Base-by-base conservation (phyloP, 1,140 invertebrate genomes). In the Acromyrmex echinatior region DNA sequence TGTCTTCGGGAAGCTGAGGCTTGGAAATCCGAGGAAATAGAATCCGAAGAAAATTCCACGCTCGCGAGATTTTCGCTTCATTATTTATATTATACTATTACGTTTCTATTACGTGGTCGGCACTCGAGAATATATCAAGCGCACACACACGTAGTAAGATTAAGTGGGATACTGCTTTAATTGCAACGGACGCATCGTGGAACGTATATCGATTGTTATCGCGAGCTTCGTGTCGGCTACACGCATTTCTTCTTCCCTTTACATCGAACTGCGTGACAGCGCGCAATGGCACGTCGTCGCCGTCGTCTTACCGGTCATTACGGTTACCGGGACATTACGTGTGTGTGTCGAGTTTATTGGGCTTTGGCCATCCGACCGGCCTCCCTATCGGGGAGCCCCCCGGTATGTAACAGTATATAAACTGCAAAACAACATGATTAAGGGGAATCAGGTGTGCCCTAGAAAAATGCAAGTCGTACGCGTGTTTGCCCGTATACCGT, bases 321-420 rank as follows among this genome's bases (percentile, higher is more conserved):
- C 16, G 49, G 45, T 51, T 35, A 51, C 16, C 56, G 25, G 53
- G 53, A 65, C 62, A 16, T 49, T 31, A 49, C 76, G 60, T 65
- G 65, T 21, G n/a, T 18, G 58, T 16, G 21, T 14, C 63, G 21
- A 12, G 53, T 53, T 63, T 73, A 85, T n/a, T 77, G 25, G 73
- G 49, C 21, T 66, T 53, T 58, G 70, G 73, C 6, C 65, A 49
- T 58, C 25, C 28, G 14, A 63, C 18, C 39, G 35, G n/a, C 31
- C 62, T 58, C 31, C 58, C 21, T 66, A 53, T 21, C 6, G 45
- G 28, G 14, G 56, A 45, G 18, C 12, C 14, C 21, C 25, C 25
- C 39, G 45, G 21, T 51, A 16, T 70, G 39, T 86, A 86, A 86
- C 85, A 86, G 85, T 86, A 86, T 80, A 79, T 86, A 71, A 71